These are phyloP conservation scores for Diabrotica virgifera DNA, from an alignment of 1,140 invertebrate species.

Conservation along the genomic window DNA sequence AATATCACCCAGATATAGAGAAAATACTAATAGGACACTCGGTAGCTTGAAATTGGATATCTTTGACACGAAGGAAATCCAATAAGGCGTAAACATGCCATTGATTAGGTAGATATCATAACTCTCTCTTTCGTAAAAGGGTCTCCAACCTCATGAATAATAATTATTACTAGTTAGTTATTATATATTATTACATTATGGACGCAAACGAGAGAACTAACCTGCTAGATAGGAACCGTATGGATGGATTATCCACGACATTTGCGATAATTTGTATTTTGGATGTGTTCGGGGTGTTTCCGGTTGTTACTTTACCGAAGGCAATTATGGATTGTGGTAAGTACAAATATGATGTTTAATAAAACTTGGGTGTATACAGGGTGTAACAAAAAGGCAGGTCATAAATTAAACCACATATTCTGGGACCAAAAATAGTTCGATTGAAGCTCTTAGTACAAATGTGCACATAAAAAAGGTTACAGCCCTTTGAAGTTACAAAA, in stretches of 20 bases:
- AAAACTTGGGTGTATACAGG: too few species aligned
- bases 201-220: constrained; percentile 27
- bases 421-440: too few species aligned
- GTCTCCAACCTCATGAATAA: not conserved
- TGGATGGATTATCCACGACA: constrained; percentile 57
- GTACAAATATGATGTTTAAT: constrained; percentile 7
- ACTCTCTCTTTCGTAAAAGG: not conserved
- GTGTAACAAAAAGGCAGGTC: too few species aligned
- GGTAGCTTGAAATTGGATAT: not conserved
- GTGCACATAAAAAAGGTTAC: too few species aligned
- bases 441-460: too few species aligned
- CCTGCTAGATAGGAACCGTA: constrained; percentile 20
- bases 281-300: constrained; percentile 79
- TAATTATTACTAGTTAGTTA: not conserved
- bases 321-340: constrained; percentile 70
- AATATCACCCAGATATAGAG: too few species aligned
- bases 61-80: not conserved
- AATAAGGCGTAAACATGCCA: not conserved
- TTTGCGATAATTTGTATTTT: constrained; percentile 73
- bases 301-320: constrained; percentile 69
- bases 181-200: too few species aligned
- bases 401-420: too few species aligned
- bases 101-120: not conserved
- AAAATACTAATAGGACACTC: not conserved
- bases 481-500: too few species aligned